Percentiles rank a stretch among this genome's conserved stretches.
Evolutionary conservation across 2,888 invertebrate genomes (phyloP).

Genomic region (Luperina nickerlii): DNA sequence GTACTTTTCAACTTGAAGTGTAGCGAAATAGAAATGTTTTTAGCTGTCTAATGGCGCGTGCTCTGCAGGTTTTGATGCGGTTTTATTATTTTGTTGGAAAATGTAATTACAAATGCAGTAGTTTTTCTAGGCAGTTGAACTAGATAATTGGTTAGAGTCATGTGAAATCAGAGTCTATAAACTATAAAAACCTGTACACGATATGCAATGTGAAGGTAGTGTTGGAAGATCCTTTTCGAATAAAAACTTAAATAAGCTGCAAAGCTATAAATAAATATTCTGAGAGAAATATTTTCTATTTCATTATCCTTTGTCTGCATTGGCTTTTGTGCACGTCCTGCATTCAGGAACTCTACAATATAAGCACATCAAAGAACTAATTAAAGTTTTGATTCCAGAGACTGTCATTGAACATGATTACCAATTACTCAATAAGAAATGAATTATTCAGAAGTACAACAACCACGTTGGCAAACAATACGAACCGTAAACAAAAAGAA

Average conservation of each 20-base stretch:
- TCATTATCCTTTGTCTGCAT: slow-evolving; percentile 39
- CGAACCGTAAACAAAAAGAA: slow-evolving; percentile 43
- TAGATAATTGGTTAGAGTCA: neutral
- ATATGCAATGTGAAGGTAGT: neutral
- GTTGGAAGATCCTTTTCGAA: neutral
- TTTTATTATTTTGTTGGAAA: slow-evolving; percentile 33
- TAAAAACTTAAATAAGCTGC: neutral
- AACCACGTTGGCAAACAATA: slow-evolving; percentile 26
- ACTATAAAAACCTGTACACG: neutral
- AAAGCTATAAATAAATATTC: neutral
- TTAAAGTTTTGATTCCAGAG: slow-evolving; percentile 16
- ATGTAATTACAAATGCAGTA: slow-evolving; percentile 23
- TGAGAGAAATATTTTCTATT: slow-evolving; percentile 21
- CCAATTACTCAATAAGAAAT: slow-evolving; percentile 22
- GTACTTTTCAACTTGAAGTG: slow-evolving; percentile 85
- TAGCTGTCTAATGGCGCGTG: slow-evolving; percentile 58
- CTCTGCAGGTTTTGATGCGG: slow-evolving; percentile 47
- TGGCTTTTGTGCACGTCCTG: slow-evolving; percentile 7
- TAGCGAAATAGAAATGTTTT: slow-evolving; percentile 78
- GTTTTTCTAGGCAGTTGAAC: slow-evolving; percentile 15
- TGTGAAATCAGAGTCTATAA: neutral
- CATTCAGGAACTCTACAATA: slow-evolving; percentile 10
- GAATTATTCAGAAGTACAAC: slow-evolving; percentile 28
- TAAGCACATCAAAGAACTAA: slow-evolving; percentile 3
- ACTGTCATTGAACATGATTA: neutral